These are phyloP conservation scores for Archivesica marissinica DNA, from an alignment of 1,140 invertebrate genomes.

Conservation along the genomic window DNA sequence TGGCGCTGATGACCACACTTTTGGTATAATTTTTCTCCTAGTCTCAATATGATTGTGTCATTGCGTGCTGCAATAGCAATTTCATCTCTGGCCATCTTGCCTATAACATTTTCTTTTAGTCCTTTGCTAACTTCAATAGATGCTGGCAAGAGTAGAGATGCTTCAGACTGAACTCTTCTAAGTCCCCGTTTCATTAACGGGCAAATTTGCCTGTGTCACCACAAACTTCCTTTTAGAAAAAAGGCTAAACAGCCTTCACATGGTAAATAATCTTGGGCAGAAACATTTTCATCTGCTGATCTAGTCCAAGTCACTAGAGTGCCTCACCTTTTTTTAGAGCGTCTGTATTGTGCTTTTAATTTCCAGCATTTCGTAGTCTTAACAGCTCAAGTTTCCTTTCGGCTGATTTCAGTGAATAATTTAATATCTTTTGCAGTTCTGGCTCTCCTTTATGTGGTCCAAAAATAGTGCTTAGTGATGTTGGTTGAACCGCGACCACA, in stretches of 20 bases:
- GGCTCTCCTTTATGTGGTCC: too few relatives aligned
- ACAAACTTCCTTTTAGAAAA: background rate
- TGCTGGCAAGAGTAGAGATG: background rate
- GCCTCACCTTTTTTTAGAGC: too few relatives aligned
- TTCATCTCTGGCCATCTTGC: constrained; percentile 20
- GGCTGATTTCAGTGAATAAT: too few relatives aligned
- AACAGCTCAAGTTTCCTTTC: too few relatives aligned
- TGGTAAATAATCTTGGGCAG: too few relatives aligned
- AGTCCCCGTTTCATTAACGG: background rate
- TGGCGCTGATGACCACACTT: constrained; percentile 25
- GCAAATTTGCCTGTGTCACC: constrained; percentile 19
- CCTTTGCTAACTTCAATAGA: background rate
- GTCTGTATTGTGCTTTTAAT: too few relatives aligned
- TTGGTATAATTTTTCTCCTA: constrained; percentile 32
- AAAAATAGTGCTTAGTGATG: too few relatives aligned
- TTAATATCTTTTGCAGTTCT: too few relatives aligned
- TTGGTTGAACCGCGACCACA: too few relatives aligned
- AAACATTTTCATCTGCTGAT: too few relatives aligned
- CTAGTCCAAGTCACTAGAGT: too few relatives aligned
- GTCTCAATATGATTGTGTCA: constrained; percentile 3
- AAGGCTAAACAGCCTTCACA: background rate
- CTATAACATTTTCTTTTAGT: constrained; percentile 6
- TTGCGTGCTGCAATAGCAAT: constrained; percentile 26
- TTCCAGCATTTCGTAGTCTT: too few relatives aligned
- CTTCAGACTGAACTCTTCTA: background rate